Conservation (phyloP, 2,113 vertebrate genomes). For the Zeus faber region DNA sequence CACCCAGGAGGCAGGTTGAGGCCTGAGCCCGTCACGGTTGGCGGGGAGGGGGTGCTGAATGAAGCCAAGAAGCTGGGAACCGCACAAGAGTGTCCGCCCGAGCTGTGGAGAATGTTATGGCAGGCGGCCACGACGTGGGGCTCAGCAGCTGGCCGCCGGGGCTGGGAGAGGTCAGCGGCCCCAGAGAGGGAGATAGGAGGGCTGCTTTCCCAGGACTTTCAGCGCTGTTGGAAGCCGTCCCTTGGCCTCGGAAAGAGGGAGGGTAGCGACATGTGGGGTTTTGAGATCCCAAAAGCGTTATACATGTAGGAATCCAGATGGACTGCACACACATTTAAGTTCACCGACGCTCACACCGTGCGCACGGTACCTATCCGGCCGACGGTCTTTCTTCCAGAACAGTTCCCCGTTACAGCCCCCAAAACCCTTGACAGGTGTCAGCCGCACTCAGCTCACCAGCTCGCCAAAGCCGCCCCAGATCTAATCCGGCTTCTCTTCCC, state of each 20-base stretch:
- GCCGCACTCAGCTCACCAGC: slow-evolving; percentile 58
- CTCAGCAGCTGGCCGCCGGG: slow-evolving; percentile 43
- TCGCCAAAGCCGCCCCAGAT: slow-evolving; percentile 65
- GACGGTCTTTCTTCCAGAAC: slow-evolving; percentile 58
- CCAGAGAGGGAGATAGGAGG: no score
- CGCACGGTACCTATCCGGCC: slow-evolving; percentile 28
- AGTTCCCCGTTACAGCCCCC: slow-evolving; percentile 60
- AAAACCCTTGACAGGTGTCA: slow-evolving; percentile 73
- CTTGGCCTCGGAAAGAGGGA: slow-evolving; percentile 18
- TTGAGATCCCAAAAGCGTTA: slow-evolving; percentile 30
- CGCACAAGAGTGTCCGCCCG: slow-evolving; percentile 47
- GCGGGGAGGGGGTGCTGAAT: neutral
- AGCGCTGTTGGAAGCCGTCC: slow-evolving; percentile 13
- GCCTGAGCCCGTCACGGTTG: slow-evolving; percentile 22
- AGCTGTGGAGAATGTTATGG: slow-evolving; percentile 38
- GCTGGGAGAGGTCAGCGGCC: slow-evolving; percentile 1
- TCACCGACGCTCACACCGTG: slow-evolving; percentile 12
- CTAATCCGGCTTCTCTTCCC: slow-evolving; percentile 54
- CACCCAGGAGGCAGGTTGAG: slow-evolving; percentile 39
- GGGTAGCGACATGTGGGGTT: slow-evolving; percentile 39
- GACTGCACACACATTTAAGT: slow-evolving; percentile 17
- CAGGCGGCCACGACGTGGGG: slow-evolving; percentile 45
- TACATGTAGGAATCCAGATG: slow-evolving; percentile 30
- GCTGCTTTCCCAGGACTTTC: slow-evolving; percentile 51
- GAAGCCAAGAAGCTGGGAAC: slow-evolving; percentile 37